A percentile compares a stretch with the other conserved stretches of the same genome.
These are phyloP conservation scores for Hypomecis atomaria DNA, from an alignment of 2,888 invertebrate species.

Conservation along the genomic window DNA sequence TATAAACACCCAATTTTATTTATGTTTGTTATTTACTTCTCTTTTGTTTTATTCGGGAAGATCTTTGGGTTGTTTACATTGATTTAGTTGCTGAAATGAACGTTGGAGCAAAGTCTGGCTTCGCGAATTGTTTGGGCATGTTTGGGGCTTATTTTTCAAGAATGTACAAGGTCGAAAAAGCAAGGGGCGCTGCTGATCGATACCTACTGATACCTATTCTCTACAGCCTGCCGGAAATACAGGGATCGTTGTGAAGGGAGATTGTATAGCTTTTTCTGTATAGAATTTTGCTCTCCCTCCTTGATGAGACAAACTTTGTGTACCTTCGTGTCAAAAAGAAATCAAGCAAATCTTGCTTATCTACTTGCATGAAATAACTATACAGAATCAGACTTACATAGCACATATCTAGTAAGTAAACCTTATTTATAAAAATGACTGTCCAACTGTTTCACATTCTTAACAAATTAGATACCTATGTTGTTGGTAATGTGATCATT, in stretches of 20 bases:
- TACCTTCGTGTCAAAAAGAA: neutral
- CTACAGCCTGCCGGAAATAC: conserved; percentile 23
- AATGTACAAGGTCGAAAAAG: conserved; percentile 27
- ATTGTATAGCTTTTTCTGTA: conserved; percentile 4
- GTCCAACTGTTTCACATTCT: neutral
- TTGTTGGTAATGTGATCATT: conserved; percentile 6
- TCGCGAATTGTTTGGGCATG: conserved; percentile 14
- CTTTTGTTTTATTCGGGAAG: conserved; percentile 46
- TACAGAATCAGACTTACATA: too few species aligned
- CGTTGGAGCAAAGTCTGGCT: conserved; percentile 3
- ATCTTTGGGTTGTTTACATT: conserved; percentile 19
- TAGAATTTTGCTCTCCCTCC: conserved; percentile 14
- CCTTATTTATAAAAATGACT: neutral
- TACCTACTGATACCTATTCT: conserved; percentile 17
- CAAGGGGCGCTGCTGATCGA: conserved; percentile 27
- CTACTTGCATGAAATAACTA: too few species aligned
- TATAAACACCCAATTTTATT: conserved; percentile 68
- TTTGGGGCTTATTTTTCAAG: conserved; percentile 17
- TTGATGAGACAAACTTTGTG: neutral
- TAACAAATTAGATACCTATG: neutral
- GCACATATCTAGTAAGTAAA: neutral
- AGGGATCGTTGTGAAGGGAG: conserved; percentile 12
- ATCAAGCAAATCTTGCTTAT: too few species aligned
- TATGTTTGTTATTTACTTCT: conserved; percentile 53
- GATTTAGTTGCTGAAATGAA: conserved; percentile 16